Evolutionary conservation across 2,113 vertebrate genomes (phyloP).

Genomic region (Peromyscus maniculatus): DNA sequence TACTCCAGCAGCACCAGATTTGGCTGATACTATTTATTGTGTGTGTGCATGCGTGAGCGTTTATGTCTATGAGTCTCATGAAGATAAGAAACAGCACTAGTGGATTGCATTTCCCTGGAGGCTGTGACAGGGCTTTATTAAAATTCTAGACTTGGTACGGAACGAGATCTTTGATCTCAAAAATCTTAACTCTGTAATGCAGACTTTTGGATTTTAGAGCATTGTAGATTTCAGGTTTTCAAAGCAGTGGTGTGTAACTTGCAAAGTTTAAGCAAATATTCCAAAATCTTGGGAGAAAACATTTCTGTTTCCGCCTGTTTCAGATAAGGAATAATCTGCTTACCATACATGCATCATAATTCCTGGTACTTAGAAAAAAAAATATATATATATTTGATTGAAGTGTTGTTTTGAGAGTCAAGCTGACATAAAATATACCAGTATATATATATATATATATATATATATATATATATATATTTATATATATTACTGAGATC

Average conservation of each 20-base stretch:
- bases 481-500: background rate
- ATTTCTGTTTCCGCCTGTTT: background rate
- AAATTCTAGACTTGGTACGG: background rate
- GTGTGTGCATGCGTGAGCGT: background rate
- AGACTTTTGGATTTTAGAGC: background rate
- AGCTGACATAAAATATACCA: constrained; percentile 11
- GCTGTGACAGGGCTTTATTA: background rate
- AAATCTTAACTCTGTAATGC: background rate
- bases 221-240: background rate
- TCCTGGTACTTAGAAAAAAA: background rate
- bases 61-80: background rate
- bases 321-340: background rate
- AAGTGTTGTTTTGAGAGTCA: constrained; percentile 22
- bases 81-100: background rate
- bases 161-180: background rate
- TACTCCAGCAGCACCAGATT: background rate
- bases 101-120: background rate
- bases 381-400: background rate
- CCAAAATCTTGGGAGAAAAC: background rate
- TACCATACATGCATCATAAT: background rate
- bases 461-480: background rate
- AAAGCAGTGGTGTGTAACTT: background rate
- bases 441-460: background rate
- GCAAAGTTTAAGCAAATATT: background rate
- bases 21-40: background rate